phyloP scores from a whole-genome alignment of 2,888 invertebrate genomes.

The Abscondita cerata region DNA sequence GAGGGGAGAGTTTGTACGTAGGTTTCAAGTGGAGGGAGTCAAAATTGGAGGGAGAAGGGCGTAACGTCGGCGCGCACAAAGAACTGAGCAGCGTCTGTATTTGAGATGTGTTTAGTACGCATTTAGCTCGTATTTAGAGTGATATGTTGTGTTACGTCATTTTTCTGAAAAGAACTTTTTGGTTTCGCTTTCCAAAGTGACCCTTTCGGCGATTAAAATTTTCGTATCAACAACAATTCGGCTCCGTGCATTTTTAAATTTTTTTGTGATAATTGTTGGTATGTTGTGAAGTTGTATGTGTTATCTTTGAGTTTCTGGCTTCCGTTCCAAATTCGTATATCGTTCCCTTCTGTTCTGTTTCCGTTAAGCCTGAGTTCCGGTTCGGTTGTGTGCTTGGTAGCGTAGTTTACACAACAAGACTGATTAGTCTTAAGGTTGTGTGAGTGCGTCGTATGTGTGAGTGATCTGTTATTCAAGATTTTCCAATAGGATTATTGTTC shows the following conservation, averaged over 20 bases:
- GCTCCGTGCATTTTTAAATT: constrained; percentile 26
- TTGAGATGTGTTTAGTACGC: constrained; percentile 57
- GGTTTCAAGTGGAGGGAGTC: constrained; percentile 44
- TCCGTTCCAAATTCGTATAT: constrained; percentile 40
- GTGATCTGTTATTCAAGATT: constrained; percentile 29
- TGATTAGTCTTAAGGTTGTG: constrained; percentile 53
- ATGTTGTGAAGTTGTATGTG: constrained; percentile 47
- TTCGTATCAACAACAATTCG: constrained; percentile 39
- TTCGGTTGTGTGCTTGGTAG: constrained; percentile 36
- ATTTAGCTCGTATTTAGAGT: constrained; percentile 60
- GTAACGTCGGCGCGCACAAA: constrained; percentile 58
- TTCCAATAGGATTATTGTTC: constrained; percentile 27
- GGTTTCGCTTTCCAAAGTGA: constrained; percentile 60
- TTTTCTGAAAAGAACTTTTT: constrained; percentile 59
- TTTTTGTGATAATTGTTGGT: constrained; percentile 45
- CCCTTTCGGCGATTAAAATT: constrained; percentile 56
- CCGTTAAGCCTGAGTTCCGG: constrained; percentile 38
- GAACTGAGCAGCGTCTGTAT: constrained; percentile 57
- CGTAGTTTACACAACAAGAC: constrained; percentile 44
- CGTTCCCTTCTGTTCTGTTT: constrained; percentile 37
- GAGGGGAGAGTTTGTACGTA: constrained; percentile 34
- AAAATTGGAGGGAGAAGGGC: constrained; percentile 55
- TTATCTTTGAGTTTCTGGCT: constrained; percentile 37
- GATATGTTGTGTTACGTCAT: constrained; percentile 61
- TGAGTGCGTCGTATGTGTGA: constrained; percentile 41